Percentiles rank a stretch among this genome's conserved stretches.
Conservation (phyloP, 2,888 invertebrate species). For the Spodoptera picta region DNA sequence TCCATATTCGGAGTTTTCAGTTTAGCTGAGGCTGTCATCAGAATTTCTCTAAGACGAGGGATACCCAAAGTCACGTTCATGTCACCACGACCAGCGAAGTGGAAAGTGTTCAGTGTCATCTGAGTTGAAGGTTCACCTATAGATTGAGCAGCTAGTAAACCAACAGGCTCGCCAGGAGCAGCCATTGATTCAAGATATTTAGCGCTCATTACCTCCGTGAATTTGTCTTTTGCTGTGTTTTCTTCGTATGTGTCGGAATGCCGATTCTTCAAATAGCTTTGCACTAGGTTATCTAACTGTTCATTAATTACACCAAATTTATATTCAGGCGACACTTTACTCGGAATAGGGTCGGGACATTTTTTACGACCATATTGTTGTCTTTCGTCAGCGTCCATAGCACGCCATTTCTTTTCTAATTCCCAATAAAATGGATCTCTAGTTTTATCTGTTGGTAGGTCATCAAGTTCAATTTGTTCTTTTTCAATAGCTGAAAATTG, state of each 20-base stretch:
- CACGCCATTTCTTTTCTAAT: constrained; percentile 91
- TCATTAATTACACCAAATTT: constrained; percentile 96
- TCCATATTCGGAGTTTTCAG: constrained; percentile 99
- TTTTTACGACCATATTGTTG: constrained; percentile 84
- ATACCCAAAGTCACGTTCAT: constrained; percentile 99
- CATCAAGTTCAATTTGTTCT: constrained; percentile 81
- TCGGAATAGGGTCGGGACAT: constrained; percentile 93
- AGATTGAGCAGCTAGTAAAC: constrained; percentile 98
- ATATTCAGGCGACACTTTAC: constrained; percentile 91
- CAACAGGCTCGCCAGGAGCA: constrained; percentile 98
- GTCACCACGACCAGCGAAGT: constrained; percentile 99
- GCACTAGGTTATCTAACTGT: constrained; percentile 91
- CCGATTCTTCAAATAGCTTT: constrained; percentile 87
- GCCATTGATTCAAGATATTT: constrained; percentile 94
- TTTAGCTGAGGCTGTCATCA: constrained; percentile 98
- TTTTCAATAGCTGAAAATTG: constrained; percentile 88
- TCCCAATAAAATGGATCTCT: constrained; percentile 89
- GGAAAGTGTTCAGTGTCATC: constrained; percentile 99
- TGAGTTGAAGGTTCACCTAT: constrained; percentile 99
- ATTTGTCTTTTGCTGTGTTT: constrained; percentile 81
- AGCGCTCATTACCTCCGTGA: constrained; percentile 92
- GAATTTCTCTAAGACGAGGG: constrained; percentile 97
- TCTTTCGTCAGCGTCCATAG: constrained; percentile 89
- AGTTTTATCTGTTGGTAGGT: constrained; percentile 85
- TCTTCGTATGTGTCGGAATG: constrained; percentile 68